These are phyloP conservation scores for Oncorhynchus mykiss DNA, from an alignment of 2,113 vertebrate species.

Conservation along the genomic window DNA sequence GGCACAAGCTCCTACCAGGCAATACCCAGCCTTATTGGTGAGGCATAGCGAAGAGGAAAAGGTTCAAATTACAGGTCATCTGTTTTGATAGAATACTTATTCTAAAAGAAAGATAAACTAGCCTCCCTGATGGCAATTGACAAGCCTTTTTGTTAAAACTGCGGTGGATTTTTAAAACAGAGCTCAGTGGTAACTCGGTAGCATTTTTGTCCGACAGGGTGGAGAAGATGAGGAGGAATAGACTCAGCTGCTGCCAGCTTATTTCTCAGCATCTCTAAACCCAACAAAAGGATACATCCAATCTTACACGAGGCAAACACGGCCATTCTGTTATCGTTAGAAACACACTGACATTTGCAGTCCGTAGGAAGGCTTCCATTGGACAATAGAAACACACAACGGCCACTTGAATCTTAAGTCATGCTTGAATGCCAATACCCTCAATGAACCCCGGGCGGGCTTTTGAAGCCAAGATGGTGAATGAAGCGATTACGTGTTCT, in stretches of 20 bases:
- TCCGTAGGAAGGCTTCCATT: background rate
- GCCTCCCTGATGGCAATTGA: conserved; percentile 39
- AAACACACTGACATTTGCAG: no score
- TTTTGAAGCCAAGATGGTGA: conserved; percentile 2
- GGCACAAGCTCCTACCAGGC: background rate
- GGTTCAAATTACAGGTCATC: background rate
- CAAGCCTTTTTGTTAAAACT: conserved; percentile 35
- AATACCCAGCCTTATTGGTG: background rate
- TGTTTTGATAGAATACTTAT: background rate
- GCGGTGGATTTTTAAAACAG: conserved; percentile 42
- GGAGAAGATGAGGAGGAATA: conserved; percentile 47
- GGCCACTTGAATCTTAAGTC: background rate
- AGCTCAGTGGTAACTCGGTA: conserved; percentile 19
- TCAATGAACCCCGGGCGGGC: background rate
- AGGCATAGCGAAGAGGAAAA: background rate
- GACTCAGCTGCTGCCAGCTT: background rate
- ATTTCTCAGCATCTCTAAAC: background rate
- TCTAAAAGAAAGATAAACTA: conserved; percentile 20
- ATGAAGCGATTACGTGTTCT: conserved; percentile 1
- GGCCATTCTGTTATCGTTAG: no score
- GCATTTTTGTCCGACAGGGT: conserved; percentile 41
- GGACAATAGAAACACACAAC: background rate
- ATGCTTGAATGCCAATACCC: background rate
- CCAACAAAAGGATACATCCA: background rate
- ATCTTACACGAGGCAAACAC: background rate